These are phyloP conservation scores for Ammospiza nelsoni DNA, from an alignment of 2,113 vertebrate genomes.

Conservation along the genomic window DNA sequence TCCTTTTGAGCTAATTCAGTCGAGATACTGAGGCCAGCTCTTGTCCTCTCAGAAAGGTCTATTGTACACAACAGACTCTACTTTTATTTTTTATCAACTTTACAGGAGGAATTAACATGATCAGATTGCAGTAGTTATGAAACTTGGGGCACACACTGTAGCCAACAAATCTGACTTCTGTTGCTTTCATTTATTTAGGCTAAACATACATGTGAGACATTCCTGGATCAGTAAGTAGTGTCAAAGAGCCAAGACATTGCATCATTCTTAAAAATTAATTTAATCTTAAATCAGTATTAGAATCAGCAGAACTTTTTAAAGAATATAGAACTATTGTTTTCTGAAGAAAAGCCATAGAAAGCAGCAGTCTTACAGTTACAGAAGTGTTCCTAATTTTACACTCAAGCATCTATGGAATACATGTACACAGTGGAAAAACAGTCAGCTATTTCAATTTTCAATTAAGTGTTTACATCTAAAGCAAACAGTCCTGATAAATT, in stretches of 20 bases:
- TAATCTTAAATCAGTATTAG: not conserved
- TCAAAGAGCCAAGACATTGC: not conserved
- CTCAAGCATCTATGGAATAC: not conserved
- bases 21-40: not conserved
- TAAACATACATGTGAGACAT: not conserved
- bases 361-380: not conserved
- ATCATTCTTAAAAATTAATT: not conserved
- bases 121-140: not conserved
- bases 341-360: not conserved
- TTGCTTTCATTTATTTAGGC: not conserved
- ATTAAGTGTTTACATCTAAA: constrained; percentile 26
- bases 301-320: not conserved
- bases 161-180: not conserved
- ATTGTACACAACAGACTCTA: not conserved
- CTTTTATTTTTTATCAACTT: not conserved
- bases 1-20: not conserved
- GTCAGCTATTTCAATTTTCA: constrained; percentile 37
- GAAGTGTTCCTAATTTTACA: constrained; percentile 15
- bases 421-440: not conserved
- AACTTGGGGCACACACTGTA: not conserved
- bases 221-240: not conserved
- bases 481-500: constrained; percentile 38
- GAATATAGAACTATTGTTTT: not conserved
- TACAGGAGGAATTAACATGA: not conserved
- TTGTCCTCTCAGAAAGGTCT: not conserved